Conservation (phyloP, 2,888 invertebrate species). For the Ophion obscuratus region DNA sequence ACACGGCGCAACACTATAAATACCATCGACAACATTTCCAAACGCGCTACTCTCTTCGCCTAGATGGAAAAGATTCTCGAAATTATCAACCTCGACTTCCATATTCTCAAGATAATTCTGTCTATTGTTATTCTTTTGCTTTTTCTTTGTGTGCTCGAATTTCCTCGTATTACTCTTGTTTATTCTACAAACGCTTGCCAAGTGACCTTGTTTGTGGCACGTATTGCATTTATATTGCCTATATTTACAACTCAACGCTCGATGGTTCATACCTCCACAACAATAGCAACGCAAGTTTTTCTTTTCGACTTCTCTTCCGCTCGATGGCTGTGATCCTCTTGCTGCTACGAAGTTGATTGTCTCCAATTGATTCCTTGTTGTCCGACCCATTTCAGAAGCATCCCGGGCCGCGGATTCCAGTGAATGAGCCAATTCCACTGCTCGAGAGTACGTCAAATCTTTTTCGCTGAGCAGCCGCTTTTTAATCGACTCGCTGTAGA, state of each 20-base stretch:
- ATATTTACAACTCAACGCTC: conserved; percentile 33
- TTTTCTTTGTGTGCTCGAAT: conserved; percentile 25
- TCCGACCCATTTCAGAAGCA: conserved; percentile 35
- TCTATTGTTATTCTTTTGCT: conserved; percentile 6
- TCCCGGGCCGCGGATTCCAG: conserved; percentile 48
- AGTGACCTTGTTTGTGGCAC: conserved; percentile 44
- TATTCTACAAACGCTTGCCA: conserved; percentile 31
- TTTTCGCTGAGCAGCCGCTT: conserved; percentile 52
- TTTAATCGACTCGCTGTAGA: conserved; percentile 46
- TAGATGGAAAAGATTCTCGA: conserved; percentile 37
- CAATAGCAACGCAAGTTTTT: conserved; percentile 24
- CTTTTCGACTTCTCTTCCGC: background rate
- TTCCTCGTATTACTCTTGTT: conserved; percentile 36
- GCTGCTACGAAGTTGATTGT: conserved; percentile 18
- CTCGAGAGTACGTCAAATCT: conserved; percentile 42
- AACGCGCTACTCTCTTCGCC: background rate
- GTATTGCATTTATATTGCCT: conserved; percentile 35
- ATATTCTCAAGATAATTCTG: conserved; percentile 24
- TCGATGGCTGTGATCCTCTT: conserved; percentile 14
- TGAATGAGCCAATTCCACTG: conserved; percentile 9
- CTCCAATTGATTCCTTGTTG: background rate
- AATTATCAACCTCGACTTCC: background rate
- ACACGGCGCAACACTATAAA: conserved; percentile 13
- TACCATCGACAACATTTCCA: background rate
- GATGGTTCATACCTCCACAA: conserved; percentile 24